These are phyloP conservation scores for Mus musculus DNA, from an alignment of 2,113 vertebrate species.

Conservation along the genomic window GRCm39 chr10:127835501-127836000, in stretches of 20 bases:
- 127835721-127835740: background rate
- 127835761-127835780: background rate
- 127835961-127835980: background rate
- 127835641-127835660: background rate
- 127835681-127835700: background rate
- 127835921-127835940: background rate
- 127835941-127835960: constrained; percentile 24
- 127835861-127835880: too few relatives aligned
- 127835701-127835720: background rate
- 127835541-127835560: background rate
- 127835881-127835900: background rate
- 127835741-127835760: background rate
- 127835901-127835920: background rate
- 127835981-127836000: background rate
- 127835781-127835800: background rate
- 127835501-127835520: background rate
- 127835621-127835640: background rate
- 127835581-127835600: background rate
- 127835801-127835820: too few relatives aligned
- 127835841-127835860: too few relatives aligned
- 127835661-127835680: background rate
- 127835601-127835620: background rate
- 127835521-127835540: background rate
- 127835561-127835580: background rate
- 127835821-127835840: too few relatives aligned